Evolutionary conservation across 1,140 invertebrate species (phyloP).

Genomic region (Odontomachus brunneus): DNA sequence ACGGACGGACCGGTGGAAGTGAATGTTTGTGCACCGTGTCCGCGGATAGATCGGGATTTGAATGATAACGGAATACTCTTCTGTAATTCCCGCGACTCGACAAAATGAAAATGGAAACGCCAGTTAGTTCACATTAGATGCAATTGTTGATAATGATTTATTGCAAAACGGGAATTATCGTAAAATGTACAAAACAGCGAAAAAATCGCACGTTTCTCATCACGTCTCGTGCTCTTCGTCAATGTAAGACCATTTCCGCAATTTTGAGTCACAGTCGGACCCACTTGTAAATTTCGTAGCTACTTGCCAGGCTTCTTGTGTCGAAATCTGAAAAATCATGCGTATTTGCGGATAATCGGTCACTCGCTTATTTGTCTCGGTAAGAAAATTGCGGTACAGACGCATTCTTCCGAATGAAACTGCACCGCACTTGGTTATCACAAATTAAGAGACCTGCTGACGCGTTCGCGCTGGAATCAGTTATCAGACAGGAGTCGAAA

Average conservation of each 20-base stretch:
- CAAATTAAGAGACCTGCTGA: too few relatives aligned
- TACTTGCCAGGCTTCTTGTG: neutral
- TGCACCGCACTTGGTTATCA: too few relatives aligned
- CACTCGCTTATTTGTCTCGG: neutral
- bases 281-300: neutral
- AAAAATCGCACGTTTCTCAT: neutral
- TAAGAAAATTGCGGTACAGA: too few relatives aligned
- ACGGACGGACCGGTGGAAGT: neutral
- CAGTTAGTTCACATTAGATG: too few relatives aligned
- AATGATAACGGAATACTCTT: neutral
- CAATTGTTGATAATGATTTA: too few relatives aligned
- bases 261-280: neutral
- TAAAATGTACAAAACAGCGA: too few relatives aligned
- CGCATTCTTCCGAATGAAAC: too few relatives aligned
- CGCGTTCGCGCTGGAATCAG: too few relatives aligned
- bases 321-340: neutral
- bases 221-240: neutral
- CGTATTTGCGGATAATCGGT: neutral
- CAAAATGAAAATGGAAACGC: too few relatives aligned
- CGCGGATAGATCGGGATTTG: neutral
- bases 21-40: conserved; percentile 3
- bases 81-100: too few relatives aligned
- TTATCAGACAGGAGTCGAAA: too few relatives aligned
- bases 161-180: too few relatives aligned
- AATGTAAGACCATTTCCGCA: neutral